Conservation (phyloP, 2,888 invertebrate species). For the Didymodactylos carnosus region DNA sequence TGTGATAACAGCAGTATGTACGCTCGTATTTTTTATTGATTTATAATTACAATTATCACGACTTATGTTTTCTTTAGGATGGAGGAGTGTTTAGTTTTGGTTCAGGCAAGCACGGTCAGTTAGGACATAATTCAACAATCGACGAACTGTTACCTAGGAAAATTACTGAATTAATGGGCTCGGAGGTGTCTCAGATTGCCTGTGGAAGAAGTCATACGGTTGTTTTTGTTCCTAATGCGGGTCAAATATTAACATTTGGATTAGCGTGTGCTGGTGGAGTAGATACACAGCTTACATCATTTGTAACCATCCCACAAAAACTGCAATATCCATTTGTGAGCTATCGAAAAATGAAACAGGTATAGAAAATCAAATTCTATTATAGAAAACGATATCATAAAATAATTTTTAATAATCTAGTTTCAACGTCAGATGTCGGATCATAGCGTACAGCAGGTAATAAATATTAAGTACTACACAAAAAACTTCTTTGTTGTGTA, state of each 20-base stretch:
- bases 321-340: neutral
- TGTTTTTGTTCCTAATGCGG: slow-evolving; percentile 55
- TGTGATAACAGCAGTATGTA: slow-evolving; percentile 57
- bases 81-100: slow-evolving; percentile 76
- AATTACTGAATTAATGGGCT: slow-evolving; percentile 80
- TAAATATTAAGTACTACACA: too few species aligned
- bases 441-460: too few species aligned
- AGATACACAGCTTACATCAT: neutral
- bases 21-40: too few species aligned
- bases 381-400: neutral
- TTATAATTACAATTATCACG: too few species aligned
- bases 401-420: neutral
- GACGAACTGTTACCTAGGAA: slow-evolving; percentile 71
- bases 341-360: neutral
- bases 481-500: too few species aligned
- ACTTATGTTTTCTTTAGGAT: slow-evolving; percentile 44
- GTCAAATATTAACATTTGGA: slow-evolving; percentile 72
- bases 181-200: slow-evolving; percentile 56
- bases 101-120: slow-evolving; percentile 70
- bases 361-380: neutral
- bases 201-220: slow-evolving; percentile 52
- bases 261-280: slow-evolving; percentile 76
- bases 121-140: slow-evolving; percentile 45
- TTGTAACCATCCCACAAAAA: neutral
- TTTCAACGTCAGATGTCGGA: too few species aligned